These are phyloP conservation scores for Delphinus delphis DNA, from an alignment of 2,113 vertebrate species.

Conservation along the genomic window DNA sequence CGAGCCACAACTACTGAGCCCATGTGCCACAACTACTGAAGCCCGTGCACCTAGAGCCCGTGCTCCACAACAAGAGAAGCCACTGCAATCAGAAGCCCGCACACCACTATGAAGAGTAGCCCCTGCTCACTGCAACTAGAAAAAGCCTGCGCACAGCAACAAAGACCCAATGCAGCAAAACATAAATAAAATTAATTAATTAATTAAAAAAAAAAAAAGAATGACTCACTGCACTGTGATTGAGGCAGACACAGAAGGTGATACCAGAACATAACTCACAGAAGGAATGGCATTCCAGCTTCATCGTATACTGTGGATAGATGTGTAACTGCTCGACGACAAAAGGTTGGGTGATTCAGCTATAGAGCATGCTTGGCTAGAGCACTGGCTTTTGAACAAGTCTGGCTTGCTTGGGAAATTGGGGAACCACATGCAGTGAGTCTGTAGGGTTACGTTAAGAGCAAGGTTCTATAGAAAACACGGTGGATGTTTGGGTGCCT, in stretches of 20 bases:
- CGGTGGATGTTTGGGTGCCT: accelerated
- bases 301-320: neutral
- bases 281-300: neutral
- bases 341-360: neutral
- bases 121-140: no score
- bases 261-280: neutral
- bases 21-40: no score
- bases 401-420: neutral
- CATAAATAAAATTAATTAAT: no score
- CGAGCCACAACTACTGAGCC: no score
- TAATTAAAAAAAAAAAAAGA: neutral
- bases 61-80: no score
- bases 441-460: neutral
- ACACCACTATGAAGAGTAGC: no score
- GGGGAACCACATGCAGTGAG: neutral
- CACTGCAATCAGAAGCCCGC: no score
- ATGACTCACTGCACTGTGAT: no score
- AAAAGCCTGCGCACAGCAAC: no score
- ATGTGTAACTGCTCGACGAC: neutral
- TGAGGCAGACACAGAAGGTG: neutral
- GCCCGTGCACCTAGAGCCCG: no score
- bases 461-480: neutral
- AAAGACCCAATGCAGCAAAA: no score
- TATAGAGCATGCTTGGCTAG: neutral
- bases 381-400: neutral